Conservation (phyloP, 37 sponge, comb jelly and placozoan genomes). For the Corticium candelabrum region DNA sequence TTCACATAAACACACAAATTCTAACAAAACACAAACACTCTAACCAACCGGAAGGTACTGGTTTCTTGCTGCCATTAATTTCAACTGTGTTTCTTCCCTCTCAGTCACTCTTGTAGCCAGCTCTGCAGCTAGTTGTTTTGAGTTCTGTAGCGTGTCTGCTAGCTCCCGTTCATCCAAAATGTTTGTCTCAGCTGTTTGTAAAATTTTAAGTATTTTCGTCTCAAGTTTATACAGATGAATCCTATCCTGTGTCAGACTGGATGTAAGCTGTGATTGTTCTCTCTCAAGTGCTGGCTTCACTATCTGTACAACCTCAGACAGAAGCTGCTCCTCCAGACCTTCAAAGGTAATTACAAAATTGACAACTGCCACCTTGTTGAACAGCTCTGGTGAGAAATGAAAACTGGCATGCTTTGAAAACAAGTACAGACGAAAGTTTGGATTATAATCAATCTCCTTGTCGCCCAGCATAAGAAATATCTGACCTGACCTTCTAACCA, state of each 20-base stretch:
- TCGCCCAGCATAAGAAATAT: conserved; percentile 16
- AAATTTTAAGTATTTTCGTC: background rate
- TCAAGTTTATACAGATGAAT: background rate
- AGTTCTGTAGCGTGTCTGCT: background rate
- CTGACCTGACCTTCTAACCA: conserved; percentile 14
- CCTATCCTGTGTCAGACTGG: background rate
- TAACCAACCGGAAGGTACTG: background rate
- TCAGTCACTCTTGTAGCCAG: background rate
- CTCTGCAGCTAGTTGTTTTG: background rate
- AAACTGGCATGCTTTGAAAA: conserved; percentile 16
- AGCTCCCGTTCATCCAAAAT: background rate
- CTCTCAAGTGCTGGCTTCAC: conserved; percentile 6
- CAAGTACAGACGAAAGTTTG: conserved; percentile 33
- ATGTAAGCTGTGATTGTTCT: background rate
- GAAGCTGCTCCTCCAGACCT: conserved; percentile 51
- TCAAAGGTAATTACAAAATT: conserved; percentile 51
- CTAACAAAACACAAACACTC: too few species aligned
- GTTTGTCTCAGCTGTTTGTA: background rate
- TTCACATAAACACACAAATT: too few species aligned
- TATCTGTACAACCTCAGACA: conserved; percentile 31
- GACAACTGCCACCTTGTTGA: conserved; percentile 44
- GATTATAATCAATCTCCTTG: conserved; percentile 25
- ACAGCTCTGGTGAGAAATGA: conserved; percentile 37
- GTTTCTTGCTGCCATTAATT: background rate
- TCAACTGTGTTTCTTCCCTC: background rate